Evolutionary conservation across 2,888 invertebrate species (phyloP).

Genomic region (Unio pictorum): DNA sequence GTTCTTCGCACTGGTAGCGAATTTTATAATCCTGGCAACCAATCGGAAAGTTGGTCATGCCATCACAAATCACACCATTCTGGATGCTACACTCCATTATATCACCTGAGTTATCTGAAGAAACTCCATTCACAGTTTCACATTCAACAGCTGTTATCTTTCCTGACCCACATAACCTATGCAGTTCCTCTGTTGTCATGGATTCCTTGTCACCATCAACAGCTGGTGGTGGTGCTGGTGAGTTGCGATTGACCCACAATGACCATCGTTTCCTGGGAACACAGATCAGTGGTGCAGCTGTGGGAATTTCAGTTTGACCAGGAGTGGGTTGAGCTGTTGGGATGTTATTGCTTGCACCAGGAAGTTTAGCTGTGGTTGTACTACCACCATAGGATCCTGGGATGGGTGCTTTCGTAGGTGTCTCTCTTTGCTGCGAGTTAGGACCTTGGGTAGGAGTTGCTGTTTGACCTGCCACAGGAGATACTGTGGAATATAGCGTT

Average conservation of each 20-base stretch:
- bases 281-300: constrained; percentile 22
- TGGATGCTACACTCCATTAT: constrained; percentile 73
- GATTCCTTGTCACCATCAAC: constrained; percentile 34
- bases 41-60: constrained; percentile 49
- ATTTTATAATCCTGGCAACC: constrained; percentile 61
- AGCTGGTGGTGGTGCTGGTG: constrained; percentile 3
- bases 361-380: too few relatives aligned
- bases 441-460: constrained; percentile 7
- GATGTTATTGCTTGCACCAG: too few relatives aligned
- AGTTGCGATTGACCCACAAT: constrained; percentile 28
- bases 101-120: constrained; percentile 41
- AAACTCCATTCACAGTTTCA: constrained; percentile 38
- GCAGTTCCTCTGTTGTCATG: constrained; percentile 36
- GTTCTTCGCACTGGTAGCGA: constrained; percentile 51
- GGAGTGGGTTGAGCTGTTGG: constrained; percentile 4
- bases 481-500: background rate
- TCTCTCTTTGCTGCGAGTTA: background rate
- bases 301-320: constrained; percentile 12
- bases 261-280: constrained; percentile 17
- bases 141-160: constrained; percentile 57
- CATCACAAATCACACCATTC: constrained; percentile 80
- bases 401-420: too few relatives aligned
- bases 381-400: too few relatives aligned
- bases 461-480: background rate
- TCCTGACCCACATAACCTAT: constrained; percentile 46